phyloP scores from a whole-genome alignment of 2,113 vertebrate species.

The Enhydra lutris region DNA sequence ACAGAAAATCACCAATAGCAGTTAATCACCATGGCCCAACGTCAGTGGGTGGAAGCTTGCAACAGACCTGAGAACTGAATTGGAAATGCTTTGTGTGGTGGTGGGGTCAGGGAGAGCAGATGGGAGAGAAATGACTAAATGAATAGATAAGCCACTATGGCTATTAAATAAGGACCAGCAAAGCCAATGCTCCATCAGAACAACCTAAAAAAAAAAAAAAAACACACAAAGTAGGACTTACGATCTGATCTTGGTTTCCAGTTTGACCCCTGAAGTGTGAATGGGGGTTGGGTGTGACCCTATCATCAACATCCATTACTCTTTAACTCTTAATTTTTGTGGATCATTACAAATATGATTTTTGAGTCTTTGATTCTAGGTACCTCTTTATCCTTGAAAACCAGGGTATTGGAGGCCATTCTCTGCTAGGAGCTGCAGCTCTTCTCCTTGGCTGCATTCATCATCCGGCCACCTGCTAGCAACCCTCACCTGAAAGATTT shows the following conservation, averaged over 20 bases:
- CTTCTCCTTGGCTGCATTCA: not conserved
- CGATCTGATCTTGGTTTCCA: not conserved
- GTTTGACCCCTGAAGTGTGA: not conserved
- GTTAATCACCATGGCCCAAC: not conserved
- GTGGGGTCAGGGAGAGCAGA: rapidly evolving
- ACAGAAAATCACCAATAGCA: not conserved
- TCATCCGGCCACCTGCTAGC: not conserved
- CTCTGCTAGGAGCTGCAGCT: not conserved
- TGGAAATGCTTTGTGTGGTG: not conserved
- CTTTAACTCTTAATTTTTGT: not conserved
- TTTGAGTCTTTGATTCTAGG: not conserved
- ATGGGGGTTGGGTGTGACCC: not conserved
- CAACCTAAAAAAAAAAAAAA: not conserved
- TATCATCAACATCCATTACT: not conserved
- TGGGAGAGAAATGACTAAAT: not conserved
- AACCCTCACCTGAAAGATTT: not conserved
- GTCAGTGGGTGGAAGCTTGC: not conserved
- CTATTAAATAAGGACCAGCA: not conserved
- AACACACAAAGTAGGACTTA: not conserved
- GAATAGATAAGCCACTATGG: not conserved
- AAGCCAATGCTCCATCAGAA: not conserved
- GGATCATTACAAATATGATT: not conserved
- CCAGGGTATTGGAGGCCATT: not conserved
- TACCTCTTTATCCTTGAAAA: not conserved
- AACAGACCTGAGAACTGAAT: not conserved